A percentile compares a stretch with the other conserved stretches of the same genome.
phyloP scores from a whole-genome alignment of 2,797 vertebrate genomes.

The Microchirus variegatus region DNA sequence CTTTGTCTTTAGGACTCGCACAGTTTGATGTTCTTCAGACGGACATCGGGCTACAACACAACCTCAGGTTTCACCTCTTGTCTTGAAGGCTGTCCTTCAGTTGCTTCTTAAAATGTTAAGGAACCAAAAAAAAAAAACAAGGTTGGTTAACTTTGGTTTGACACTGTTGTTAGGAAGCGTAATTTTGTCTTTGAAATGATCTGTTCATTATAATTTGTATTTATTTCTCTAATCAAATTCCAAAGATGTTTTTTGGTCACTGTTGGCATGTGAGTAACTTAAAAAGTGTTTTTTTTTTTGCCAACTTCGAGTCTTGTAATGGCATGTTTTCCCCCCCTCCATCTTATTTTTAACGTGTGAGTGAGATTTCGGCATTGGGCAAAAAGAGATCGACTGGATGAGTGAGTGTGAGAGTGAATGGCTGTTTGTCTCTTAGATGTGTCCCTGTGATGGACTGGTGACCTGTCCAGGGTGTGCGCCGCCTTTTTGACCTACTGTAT shows the following conservation, averaged over 20 bases:
- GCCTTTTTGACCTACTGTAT: too few relatives aligned
- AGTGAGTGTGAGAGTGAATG: too few relatives aligned
- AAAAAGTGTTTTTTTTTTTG: constrained; percentile 3
- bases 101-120: constrained; percentile 22
- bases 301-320: not conserved
- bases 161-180: not conserved
- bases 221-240: constrained; percentile 55
- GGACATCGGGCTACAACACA: constrained; percentile 1
- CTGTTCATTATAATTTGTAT: constrained; percentile 31
- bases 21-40: constrained; percentile 5
- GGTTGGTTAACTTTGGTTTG: not conserved
- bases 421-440: too few relatives aligned
- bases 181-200: constrained; percentile 20
- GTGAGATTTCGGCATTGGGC: not conserved
- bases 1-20: constrained; percentile 17
- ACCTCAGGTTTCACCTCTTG: constrained; percentile 52
- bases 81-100: constrained; percentile 32
- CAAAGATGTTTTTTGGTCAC: constrained; percentile 35
- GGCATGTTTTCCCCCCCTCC: not conserved
- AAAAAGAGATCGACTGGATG: not conserved
- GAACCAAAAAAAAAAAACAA: constrained; percentile 52
- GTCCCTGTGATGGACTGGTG: too few relatives aligned
- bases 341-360: not conserved
- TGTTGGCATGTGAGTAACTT: constrained; percentile 3
- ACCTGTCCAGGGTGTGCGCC: too few relatives aligned